phyloP scores from a whole-genome alignment of 2,113 vertebrate genomes.

The Peromyscus maniculatus region DNA sequence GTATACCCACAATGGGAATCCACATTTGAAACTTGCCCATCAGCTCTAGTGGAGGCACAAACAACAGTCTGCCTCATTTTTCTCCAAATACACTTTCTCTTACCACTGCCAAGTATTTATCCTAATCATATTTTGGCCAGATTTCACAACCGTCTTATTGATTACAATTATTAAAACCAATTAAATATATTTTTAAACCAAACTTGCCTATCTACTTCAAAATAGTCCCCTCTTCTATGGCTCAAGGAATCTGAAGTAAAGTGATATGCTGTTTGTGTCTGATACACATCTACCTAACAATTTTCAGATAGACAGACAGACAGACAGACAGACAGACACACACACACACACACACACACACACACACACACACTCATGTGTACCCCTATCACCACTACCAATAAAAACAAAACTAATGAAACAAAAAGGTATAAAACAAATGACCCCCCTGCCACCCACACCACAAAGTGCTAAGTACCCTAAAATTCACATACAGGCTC shows the following conservation, averaged over 20 bases:
- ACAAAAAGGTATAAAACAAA: neutral
- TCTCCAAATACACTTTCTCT: neutral
- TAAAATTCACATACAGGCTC: neutral
- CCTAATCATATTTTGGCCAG: neutral
- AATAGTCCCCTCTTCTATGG: neutral
- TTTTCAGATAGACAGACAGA: neutral
- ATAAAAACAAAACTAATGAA: too few species aligned
- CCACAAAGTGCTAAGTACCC: neutral
- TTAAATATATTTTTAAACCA: constrained; percentile 26
- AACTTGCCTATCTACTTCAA: neutral
- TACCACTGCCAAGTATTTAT: neutral
- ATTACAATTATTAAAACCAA: neutral
- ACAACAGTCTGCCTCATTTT: neutral
- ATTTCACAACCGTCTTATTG: neutral
- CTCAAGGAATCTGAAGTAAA: neutral
- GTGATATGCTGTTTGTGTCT: neutral
- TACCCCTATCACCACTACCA: neutral
- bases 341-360: neutral
- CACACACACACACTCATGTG: neutral
- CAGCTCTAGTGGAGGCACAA: neutral
- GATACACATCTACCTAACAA: neutral
- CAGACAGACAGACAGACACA: neutral
- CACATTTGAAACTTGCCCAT: neutral
- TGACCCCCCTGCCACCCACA: neutral
- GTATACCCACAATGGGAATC: neutral